Base-by-base conservation (phyloP, 2,113 vertebrate species). In the Hemichromis elongatus region DNA sequence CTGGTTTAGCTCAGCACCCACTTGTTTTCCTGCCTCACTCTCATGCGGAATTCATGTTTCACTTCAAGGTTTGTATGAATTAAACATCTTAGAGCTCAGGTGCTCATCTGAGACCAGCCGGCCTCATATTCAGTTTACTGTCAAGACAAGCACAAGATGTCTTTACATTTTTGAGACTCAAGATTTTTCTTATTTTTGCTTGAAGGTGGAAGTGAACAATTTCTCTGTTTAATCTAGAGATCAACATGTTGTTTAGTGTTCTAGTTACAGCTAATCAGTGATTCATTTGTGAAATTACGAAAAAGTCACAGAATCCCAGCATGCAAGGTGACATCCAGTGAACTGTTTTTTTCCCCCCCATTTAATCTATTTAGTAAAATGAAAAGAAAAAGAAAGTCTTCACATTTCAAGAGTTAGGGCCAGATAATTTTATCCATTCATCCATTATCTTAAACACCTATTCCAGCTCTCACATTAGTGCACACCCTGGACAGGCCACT, bases 1-100 rank as follows among this genome's bases (percentile, higher is more conserved):
- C 37, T 81, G 53, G 18, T 86, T 86, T 70, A 73, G 77, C 59
- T 77, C 81, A 14, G 53, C 10, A 61, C 21, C 56, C 26, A n/a
- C 21, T 84, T 84, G 70, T 85, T 88, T 83, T 35, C 59, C 75
- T 70, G 59, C 37, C 50, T 88, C 24, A 4, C 26, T 50, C 86
- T 89, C 66, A 85, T 87, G 79, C 24, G 79, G 80, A 85, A 90
- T 92, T 85, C 80, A 81, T 89, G 75, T 85, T 84, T 83, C 26
- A 83, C 91, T 66, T 70, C 78, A 61, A 80, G 85, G 80, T 55
- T 68, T 86, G 45, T 50, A 89, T 90, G 83, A 84, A 89, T 90
- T 86, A 86, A 90, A 90, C 85, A 86, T 91, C 47, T 82, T 40
- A 12, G 82, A 84, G 86, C 77, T 63, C 63, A 86, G 83, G 52